A percentile compares a stretch with the other conserved stretches of the same genome.
Conservation (phyloP, 2,888 invertebrate genomes). For the Drosophila neoperkinsi region DNA sequence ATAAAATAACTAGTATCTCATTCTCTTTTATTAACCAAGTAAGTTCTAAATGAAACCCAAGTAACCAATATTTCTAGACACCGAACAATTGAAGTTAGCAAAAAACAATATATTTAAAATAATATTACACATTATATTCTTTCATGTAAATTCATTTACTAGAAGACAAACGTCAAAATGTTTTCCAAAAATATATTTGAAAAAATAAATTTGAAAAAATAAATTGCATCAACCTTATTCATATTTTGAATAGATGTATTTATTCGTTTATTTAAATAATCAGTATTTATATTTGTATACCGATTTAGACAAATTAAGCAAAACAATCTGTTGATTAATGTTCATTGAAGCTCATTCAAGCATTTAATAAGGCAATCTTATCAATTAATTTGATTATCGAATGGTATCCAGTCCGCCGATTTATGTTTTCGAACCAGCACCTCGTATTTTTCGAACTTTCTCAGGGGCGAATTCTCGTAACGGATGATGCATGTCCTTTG, state of each 20-base stretch:
- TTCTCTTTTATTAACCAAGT: not conserved
- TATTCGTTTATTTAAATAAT: not conserved
- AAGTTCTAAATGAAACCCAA: not conserved
- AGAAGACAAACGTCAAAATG: not conserved
- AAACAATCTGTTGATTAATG: not conserved
- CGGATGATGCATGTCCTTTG: constrained; percentile 42
- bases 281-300: not conserved
- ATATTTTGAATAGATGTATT: not conserved
- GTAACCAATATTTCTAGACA: not conserved
- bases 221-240: not conserved
- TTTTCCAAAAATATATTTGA: not conserved
- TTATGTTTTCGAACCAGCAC: constrained; percentile 26
- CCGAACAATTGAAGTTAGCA: not conserved
- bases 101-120: not conserved
- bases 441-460: constrained; percentile 52
- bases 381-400: not conserved
- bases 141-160: not conserved
- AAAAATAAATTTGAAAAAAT: not conserved
- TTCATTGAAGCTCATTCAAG: not conserved
- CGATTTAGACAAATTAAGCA: not conserved
- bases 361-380: not conserved
- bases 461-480: constrained; percentile 36
- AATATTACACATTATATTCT: not conserved
- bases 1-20: not conserved
- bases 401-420: not conserved